phyloP scores from a whole-genome alignment of 2,113 vertebrate species.

The Paradisaea rubra region DNA sequence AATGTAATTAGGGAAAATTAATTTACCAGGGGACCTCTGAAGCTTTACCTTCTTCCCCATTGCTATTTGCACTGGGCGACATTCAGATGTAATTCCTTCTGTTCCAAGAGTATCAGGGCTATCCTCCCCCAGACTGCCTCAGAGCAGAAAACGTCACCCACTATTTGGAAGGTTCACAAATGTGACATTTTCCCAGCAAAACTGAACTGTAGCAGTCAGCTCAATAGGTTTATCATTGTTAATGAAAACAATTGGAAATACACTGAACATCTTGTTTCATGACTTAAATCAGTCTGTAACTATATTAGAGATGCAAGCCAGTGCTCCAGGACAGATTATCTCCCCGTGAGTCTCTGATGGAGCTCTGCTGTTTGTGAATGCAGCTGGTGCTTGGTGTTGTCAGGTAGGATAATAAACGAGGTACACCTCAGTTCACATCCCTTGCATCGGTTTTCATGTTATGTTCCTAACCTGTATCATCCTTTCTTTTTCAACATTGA shows the following conservation, averaged over 20 bases:
- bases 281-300: slow-evolving; percentile 13
- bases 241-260: slow-evolving; percentile 44
- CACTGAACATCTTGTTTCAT: background rate
- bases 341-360: background rate
- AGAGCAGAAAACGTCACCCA: background rate
- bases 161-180: background rate
- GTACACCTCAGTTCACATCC: slow-evolving; percentile 1
- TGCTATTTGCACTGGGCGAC: background rate
- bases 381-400: background rate
- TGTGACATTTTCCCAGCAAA: slow-evolving; percentile 19
- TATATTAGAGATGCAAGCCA: background rate
- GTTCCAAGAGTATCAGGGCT: background rate
- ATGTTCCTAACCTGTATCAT: slow-evolving; percentile 6
- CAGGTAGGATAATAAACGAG: slow-evolving; percentile 42
- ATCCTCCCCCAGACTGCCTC: background rate
- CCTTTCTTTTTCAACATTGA: background rate
- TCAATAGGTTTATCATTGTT: slow-evolving; percentile 17
- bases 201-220: background rate
- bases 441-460: background rate
- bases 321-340: slow-evolving; percentile 41
- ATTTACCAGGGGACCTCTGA: slow-evolving; percentile 18
- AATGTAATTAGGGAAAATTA: slow-evolving; percentile 40
- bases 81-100: background rate
- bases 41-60: slow-evolving; percentile 1
- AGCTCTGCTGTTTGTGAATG: slow-evolving; percentile 9